Evolutionary conservation across 2,888 invertebrate genomes (phyloP), one percentile per base, ranked within the genome.

Genomic region (Allolobophora icterica): DNA sequence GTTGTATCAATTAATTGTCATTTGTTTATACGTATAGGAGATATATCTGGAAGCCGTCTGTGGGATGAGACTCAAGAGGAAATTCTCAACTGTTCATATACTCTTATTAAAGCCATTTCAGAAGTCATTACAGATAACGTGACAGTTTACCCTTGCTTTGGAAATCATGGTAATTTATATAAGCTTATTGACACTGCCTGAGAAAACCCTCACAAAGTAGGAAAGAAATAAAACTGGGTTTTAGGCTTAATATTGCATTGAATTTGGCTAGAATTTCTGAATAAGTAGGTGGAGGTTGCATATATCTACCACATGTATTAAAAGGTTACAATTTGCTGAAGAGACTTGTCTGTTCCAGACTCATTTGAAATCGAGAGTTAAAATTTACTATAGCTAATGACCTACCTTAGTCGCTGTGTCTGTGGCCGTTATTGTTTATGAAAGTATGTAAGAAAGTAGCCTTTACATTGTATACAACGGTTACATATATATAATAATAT

Each of bases 1-100:
- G 24, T 52, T 52, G 52, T 24, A 5, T 71, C 71, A 71, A 8
- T 17, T 71, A 71, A 8, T 17, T 71, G 30, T 71, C 30, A 13
- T n/a, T 71, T 71, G 71, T n/a, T 71, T n/a, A 11, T n/a, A 11
- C 13, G 71, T n/a, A 19, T 34, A 90, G 90, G 90, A 38, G 90
- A 90, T 40, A 87, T 90, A 17, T 90, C 90, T 35, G 90, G 90
- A 35, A 84, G 84, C 24, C n/a, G 90, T 40, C 33, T 90, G 8
- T 90, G 90, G 90, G 90, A 90, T 83, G 91, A 91, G 58, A 91
- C 34, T 0, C 91, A 89, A 45, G 35, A 89, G n/a, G 89, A 89
- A 34, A 52, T 89, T 34, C 52, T 91, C 34, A 40, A 52, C 89
- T 89, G 89, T 89, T 21, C 52, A 4, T 30, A 35, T 30, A 34